Base-by-base conservation (phyloP, 2,888 invertebrate genomes). In the Cactoblastis cactorum region DNA sequence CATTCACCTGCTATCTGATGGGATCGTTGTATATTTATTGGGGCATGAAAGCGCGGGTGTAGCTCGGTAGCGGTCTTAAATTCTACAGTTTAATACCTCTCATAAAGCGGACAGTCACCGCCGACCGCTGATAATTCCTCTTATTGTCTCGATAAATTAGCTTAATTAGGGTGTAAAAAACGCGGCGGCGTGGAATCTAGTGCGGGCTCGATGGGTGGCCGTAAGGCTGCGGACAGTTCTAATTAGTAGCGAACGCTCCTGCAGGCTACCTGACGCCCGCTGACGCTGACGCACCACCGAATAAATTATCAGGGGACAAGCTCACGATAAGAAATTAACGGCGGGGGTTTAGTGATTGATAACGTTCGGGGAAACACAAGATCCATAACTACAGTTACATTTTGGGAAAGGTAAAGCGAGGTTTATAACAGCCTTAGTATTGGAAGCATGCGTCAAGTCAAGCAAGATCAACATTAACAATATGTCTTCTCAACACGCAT, bases 121-220 rank as follows among this genome's bases (percentile, higher is more conserved):
- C 56, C 55, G 56, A 53, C 63, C 64, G 61, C 62, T 82, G 77
- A 86, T 87, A 81, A 84, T 81, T 86, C 79, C 77, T 77, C 78
- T 81, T 80, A 83, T 84, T 85, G 86, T 85, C 81, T 78, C 87
- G 79, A 87, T 88, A 88, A 88, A 88, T 87, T 87, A 88, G 80
- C 80, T 85, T 88, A 88, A 88, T 88, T 87, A 85, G 86, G 84
- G 87, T 80, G 83, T 84, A 84, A 85, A 86, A 83, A 82, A 84
- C 71, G 71, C 68, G 70, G 67, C 76, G 68, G 74, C 72, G 76
- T 69, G 80, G 85, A 80, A 84, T 83, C 85, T 86, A 86, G 83
- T 73, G 74, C 77, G 72, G 14, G 57, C 79, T 63, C 75, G 62
- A 81, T 86, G 87, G 87, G 87, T 86, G 86, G 86, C 62, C 77